Conservation (phyloP, 2,797 vertebrate genomes). For the Enteromius mattozi region DNA sequence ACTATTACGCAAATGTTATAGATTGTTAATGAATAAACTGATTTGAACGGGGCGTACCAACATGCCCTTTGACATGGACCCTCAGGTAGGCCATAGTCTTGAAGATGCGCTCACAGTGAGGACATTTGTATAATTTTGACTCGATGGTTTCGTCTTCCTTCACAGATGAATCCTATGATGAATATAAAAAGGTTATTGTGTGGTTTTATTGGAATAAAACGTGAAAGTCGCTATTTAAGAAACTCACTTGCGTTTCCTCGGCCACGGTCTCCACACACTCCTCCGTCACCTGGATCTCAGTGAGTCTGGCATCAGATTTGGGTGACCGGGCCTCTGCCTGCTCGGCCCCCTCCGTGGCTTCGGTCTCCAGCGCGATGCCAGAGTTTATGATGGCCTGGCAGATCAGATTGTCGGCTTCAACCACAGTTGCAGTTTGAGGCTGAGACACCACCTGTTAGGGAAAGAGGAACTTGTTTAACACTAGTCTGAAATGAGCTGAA, state of each 20-base stretch:
- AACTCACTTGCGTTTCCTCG: conserved; percentile 61
- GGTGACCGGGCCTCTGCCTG: conserved; percentile 63
- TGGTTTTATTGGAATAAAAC: neutral
- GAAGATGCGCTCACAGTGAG: conserved; percentile 90
- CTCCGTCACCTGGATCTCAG: conserved; percentile 81
- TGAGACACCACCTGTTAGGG: conserved; percentile 68
- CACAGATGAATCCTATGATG: conserved; percentile 69
- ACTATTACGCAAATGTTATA: neutral
- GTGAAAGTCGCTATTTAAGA: too few species aligned
- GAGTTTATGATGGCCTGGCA: conserved; percentile 96
- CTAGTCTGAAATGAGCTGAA: neutral
- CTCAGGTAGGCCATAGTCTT: conserved; percentile 85
- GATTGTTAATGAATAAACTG: neutral
- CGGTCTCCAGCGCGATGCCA: conserved; percentile 85
- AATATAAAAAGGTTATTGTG: neutral
- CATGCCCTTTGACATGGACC: conserved; percentile 88
- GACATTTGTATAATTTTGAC: conserved; percentile 80
- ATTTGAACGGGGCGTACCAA: conserved; percentile 78
- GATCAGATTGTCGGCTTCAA: conserved; percentile 86
- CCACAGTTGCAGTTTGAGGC: conserved; percentile 79
- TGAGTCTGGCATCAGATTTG: conserved; percentile 68
- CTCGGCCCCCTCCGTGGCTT: conserved; percentile 70
- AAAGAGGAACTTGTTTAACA: neutral
- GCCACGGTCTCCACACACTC: conserved; percentile 75
- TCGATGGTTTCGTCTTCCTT: conserved; percentile 61